Evolutionary conservation across 1,140 invertebrate genomes (phyloP).

Genomic region (Maconellicoccus hirsutus): DNA sequence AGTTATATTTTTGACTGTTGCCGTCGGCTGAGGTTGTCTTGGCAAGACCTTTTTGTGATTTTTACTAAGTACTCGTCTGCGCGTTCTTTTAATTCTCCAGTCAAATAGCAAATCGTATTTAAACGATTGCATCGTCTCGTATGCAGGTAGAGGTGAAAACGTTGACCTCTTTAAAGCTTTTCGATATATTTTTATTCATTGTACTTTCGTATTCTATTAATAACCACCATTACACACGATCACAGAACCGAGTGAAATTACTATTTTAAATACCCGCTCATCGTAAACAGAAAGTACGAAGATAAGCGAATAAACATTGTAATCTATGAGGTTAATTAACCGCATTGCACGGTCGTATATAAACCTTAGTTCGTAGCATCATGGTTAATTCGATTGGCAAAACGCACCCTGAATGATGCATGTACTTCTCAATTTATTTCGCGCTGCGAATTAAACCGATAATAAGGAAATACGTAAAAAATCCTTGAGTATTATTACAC

Average conservation of each 20-base stretch:
- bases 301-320: slow-evolving; percentile 4
- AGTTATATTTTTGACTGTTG: slow-evolving; percentile 7
- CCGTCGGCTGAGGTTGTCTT: not conserved
- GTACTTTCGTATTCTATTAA: slow-evolving; percentile 1
- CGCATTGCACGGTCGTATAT: not conserved
- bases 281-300: not conserved
- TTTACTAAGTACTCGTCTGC: not conserved
- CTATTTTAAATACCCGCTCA: not conserved
- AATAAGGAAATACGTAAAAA: not conserved
- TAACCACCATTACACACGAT: not conserved
- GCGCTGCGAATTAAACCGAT: not conserved
- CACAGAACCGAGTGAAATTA: not conserved
- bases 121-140: not conserved
- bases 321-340: not conserved
- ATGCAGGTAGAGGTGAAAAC: not conserved
- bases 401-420: not conserved
- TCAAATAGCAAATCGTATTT: not conserved
- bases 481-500: not conserved
- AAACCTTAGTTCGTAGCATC: not conserved
- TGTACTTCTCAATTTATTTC: not conserved
- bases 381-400: not conserved
- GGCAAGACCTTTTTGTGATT: slow-evolving; percentile 3
- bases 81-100: not conserved
- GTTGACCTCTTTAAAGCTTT: not conserved
- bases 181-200: too few relatives aligned